Evolutionary conservation across 2,797 vertebrate genomes (phyloP).

Genomic region (Myotis myotis): DNA sequence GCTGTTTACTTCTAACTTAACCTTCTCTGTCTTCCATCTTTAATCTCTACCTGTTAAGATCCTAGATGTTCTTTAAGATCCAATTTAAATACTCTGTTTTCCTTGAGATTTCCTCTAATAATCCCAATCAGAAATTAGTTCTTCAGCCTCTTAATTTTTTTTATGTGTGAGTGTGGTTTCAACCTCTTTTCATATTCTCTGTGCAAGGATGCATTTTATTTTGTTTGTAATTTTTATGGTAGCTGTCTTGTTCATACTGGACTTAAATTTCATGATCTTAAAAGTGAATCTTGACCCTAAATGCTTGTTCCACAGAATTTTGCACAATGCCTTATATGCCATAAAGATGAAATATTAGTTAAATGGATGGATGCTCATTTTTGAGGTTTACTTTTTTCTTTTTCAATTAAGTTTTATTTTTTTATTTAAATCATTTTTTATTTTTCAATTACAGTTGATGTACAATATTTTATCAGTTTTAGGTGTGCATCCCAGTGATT

Average conservation of each 20-base stretch:
- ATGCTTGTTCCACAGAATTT: not conserved
- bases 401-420: not conserved
- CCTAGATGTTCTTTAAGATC: not conserved
- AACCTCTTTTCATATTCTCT: not conserved
- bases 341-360: not conserved
- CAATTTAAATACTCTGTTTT: conserved; percentile 23
- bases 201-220: not conserved
- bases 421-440: not conserved
- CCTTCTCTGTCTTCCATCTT: not conserved
- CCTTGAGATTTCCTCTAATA: not conserved
- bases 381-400: not conserved
- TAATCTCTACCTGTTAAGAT: conserved; percentile 26
- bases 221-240: not conserved
- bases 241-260: not conserved
- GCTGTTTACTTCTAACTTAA: not conserved
- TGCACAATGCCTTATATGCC: not conserved
- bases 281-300: not conserved
- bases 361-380: not conserved
- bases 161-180: not conserved
- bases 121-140: conserved; percentile 22
- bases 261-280: not conserved
- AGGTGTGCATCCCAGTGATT: not conserved
- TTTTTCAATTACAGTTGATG: not conserved
- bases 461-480: not conserved
- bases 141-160: not conserved